Conservation (phyloP, 2,888 invertebrate genomes). For the Amphipoea oculea region DNA sequence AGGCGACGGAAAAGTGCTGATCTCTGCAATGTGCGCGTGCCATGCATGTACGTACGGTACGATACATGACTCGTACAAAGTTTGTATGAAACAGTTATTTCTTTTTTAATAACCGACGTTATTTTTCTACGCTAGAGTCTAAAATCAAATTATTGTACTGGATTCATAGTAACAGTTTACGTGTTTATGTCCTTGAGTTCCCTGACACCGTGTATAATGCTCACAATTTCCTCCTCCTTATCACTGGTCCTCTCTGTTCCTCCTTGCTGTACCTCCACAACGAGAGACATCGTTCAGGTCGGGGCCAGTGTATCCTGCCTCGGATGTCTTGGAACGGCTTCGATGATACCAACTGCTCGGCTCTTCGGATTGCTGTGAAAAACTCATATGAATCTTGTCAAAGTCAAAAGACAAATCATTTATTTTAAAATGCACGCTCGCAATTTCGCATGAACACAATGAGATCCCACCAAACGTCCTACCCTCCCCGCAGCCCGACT, state of each 20-base stretch:
- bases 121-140: neutral
- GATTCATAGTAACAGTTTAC: neutral
- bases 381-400: neutral
- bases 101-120: neutral
- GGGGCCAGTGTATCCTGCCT: slow-evolving; percentile 92
- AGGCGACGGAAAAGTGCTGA: too few relatives aligned
- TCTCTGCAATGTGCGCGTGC: too few relatives aligned
- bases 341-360: slow-evolving; percentile 88
- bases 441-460: too few relatives aligned
- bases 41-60: too few relatives aligned
- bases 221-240: slow-evolving; percentile 72
- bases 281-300: slow-evolving; percentile 91
- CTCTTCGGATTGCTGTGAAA: slow-evolving; percentile 90
- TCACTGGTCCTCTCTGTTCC: slow-evolving; percentile 77
- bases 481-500: too few relatives aligned
- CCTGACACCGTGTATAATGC: slow-evolving; percentile 44
- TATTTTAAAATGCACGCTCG: neutral
- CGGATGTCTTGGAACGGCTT: slow-evolving; percentile 91
- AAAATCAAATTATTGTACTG: neutral
- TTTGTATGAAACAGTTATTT: neutral
- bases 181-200: neutral
- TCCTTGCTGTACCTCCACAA: slow-evolving; percentile 83
- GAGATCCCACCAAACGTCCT: too few relatives aligned
- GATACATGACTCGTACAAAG: neutral
- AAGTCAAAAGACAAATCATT: neutral